These are phyloP conservation scores for Theretra japonica DNA, from an alignment of 2,888 invertebrate genomes.

Conservation along the genomic window DNA sequence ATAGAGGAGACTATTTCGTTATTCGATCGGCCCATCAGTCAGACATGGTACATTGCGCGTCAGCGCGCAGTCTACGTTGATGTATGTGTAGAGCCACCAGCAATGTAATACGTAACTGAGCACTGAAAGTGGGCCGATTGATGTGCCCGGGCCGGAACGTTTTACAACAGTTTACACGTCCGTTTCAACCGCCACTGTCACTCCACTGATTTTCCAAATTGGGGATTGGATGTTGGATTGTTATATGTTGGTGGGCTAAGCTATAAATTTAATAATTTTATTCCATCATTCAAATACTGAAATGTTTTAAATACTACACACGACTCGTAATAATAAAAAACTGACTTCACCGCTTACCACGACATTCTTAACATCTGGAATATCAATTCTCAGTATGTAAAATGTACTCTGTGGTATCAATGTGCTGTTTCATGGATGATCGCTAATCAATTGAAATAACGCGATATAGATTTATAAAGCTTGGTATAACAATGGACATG, in stretches of 20 bases:
- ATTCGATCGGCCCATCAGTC: slow-evolving; percentile 55
- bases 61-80: slow-evolving; percentile 29
- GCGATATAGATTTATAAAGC: no score
- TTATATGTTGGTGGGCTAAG: no score
- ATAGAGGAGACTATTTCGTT: slow-evolving; percentile 58
- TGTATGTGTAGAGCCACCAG: slow-evolving; percentile 25
- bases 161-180: slow-evolving; percentile 8
- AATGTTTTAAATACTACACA: no score
- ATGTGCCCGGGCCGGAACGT: slow-evolving; percentile 21
- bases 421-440: no score
- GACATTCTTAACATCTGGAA: background rate
- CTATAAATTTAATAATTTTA: no score
- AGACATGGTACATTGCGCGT: slow-evolving; percentile 48
- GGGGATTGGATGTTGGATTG: background rate
- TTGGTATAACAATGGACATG: no score
- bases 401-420: no score
- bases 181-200: background rate
- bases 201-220: background rate
- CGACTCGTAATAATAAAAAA: no score
- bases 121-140: slow-evolving; percentile 23
- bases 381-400: no score
- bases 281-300: no score
- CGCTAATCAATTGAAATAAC: no score
- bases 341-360: background rate
- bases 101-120: slow-evolving; percentile 18